Percentiles rank a stretch among this genome's conserved stretches.
Conservation (phyloP, 2,113 vertebrate genomes). For the Neodontobutis hainanensis region DNA sequence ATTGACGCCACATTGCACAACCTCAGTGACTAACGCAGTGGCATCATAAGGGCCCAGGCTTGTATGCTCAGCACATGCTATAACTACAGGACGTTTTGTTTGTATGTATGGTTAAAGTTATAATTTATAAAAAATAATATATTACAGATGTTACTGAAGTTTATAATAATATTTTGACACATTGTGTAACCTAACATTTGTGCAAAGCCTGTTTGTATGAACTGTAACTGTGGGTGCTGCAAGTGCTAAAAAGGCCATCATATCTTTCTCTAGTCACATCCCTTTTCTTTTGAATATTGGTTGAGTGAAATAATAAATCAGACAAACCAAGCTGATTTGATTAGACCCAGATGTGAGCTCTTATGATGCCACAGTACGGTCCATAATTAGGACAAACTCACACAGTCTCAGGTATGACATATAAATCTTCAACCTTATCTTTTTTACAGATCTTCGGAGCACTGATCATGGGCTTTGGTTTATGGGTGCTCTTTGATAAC, state of each 20-base stretch:
- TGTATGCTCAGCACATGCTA: no score
- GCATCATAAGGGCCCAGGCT: no score
- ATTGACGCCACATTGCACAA: no score
- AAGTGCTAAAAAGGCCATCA: background rate
- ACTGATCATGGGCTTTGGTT: constrained; percentile 90
- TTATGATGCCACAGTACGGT: background rate
- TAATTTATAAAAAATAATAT: no score
- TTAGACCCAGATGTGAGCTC: constrained; percentile 48
- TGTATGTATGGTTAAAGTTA: no score
- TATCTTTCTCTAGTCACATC: constrained; percentile 6
- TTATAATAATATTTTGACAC: no score
- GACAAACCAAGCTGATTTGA: constrained; percentile 31
- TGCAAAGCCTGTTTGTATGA: no score
- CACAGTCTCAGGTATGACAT: background rate
- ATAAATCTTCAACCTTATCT: constrained; percentile 20
- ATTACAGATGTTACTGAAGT: no score
- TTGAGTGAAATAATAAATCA: constrained; percentile 22
- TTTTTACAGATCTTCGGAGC: constrained; percentile 86
- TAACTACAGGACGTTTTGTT: no score
- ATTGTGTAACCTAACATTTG: no score
- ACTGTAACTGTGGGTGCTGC: background rate
- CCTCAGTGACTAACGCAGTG: no score
- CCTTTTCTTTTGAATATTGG: constrained; percentile 1
- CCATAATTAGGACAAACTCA: constrained; percentile 8
- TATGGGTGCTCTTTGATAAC: constrained; percentile 92